Conservation (phyloP, 2,113 vertebrate genomes). For the Silurus asotus region DNA sequence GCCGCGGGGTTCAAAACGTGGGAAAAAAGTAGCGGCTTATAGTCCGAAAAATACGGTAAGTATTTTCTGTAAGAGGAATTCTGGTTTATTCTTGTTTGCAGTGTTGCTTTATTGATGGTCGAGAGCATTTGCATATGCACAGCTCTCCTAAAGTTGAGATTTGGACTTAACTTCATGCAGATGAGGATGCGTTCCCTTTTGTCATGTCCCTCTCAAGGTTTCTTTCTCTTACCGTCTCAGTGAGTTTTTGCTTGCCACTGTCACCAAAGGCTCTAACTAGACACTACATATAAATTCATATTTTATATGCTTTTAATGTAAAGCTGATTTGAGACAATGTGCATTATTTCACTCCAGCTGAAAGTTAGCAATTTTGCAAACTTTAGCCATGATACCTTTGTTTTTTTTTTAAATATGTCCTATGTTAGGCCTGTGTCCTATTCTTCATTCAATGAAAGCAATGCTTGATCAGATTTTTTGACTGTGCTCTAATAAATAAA, state of each 20-base stretch:
- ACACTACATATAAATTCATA: too few species aligned
- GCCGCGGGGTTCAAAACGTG: too few species aligned
- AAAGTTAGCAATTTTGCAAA: background rate
- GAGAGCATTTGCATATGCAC: background rate
- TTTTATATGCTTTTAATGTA: too few species aligned
- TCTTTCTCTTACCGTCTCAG: too few species aligned
- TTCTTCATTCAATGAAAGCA: background rate
- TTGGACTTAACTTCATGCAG: background rate
- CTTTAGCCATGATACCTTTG: background rate
- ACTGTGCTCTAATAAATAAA: background rate
- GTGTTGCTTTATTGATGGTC: background rate
- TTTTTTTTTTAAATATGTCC: background rate
- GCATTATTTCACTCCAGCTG: too few species aligned
- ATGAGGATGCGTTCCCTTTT: too few species aligned
- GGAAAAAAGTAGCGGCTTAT: too few species aligned
- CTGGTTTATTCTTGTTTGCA: background rate
- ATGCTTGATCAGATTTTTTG: background rate
- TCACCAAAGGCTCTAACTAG: too few species aligned
- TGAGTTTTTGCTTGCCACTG: too few species aligned
- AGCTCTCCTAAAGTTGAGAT: background rate
- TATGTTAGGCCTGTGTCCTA: background rate
- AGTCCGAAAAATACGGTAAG: too few species aligned
- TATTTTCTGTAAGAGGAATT: background rate
- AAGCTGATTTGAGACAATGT: too few species aligned
- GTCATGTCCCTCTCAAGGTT: too few species aligned